Evolutionary conservation across 2,113 vertebrate species (phyloP), one percentile per base, ranked within the genome.

Genomic region (Macaca mulatta): DNA sequence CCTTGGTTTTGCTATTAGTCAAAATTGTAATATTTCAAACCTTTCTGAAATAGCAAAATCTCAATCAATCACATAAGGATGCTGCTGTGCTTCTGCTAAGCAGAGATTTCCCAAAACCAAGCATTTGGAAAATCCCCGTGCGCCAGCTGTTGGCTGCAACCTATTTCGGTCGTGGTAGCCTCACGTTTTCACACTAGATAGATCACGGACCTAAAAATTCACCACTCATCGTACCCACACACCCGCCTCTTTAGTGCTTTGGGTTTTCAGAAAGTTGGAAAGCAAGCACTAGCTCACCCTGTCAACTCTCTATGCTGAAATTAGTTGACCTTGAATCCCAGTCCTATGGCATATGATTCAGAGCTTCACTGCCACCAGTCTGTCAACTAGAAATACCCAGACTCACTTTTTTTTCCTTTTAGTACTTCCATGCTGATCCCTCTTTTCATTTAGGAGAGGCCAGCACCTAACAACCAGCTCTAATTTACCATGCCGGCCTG

Each of bases 21-120:
- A 93, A 43, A 93, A 90, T 30, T 67, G 93, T 84, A 95, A 55
- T 67, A 79, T 93, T 95, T 92, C 87, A 94, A 91, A 75, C 67
- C 40, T 82, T 59, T 84, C 8, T 80, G 88, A 94, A 97, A 95
- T 3, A 50, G 70, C 85, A 57, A 80, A 83, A 93, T 85, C 25
- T 52, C 27, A 38, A 1, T 75, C 80, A 40, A 2, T 94, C 64
- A 17, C 94, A 50, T 25, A 40, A 84, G 78, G 86, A 96, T 16
- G 50, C 25, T 69, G 45, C 87, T n/a, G 45, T 48, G 12, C 18
- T 45, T 17, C 38, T 50, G 30, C 59, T 45, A 13, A 94, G 35
- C 59, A 70, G 88, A 67, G 61, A 64, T 40, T 89, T 82, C 25
- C 80, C 43, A 61, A 40, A 84, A 80, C 9, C 40, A 6, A 48